Conservation (phyloP, 1,140 invertebrate genomes). For the Aphidius ervi region DNA sequence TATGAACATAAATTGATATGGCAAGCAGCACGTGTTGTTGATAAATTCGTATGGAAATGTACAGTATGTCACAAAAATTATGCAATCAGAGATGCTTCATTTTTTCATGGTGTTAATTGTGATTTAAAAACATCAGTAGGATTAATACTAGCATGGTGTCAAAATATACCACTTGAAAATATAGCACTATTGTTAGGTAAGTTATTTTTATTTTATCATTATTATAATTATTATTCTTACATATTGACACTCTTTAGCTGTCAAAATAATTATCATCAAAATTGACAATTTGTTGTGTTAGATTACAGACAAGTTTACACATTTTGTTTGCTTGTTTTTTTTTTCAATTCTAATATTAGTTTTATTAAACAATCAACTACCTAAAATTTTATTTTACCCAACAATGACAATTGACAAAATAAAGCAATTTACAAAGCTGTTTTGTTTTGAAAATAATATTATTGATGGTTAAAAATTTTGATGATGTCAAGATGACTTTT, state of each 20-base stretch:
- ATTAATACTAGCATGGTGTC: slow-evolving; percentile 53
- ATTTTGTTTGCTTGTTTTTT: no score
- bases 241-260: not conserved
- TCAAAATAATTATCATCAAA: no score
- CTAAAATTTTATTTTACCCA: no score
- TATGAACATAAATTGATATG: slow-evolving; percentile 45
- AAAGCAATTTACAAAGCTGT: not conserved
- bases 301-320: no score
- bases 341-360: no score
- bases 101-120: slow-evolving; percentile 52
- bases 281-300: no score
- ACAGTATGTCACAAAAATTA: slow-evolving; percentile 43
- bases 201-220: slow-evolving; percentile 9
- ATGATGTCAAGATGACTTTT: no score
- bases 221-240: not conserved
- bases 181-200: slow-evolving; percentile 40
- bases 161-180: slow-evolving; percentile 40
- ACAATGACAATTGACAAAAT: not conserved
- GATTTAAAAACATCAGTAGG: slow-evolving; percentile 50
- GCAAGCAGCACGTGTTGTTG: slow-evolving; percentile 49
- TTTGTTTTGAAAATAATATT: no score
- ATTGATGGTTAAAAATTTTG: no score
- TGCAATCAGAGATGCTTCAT: slow-evolving; percentile 50
- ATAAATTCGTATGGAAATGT: slow-evolving; percentile 54
- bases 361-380: no score